Base-by-base conservation (phyloP, 2,888 invertebrate species). In the Seladonia tumulorum region DNA sequence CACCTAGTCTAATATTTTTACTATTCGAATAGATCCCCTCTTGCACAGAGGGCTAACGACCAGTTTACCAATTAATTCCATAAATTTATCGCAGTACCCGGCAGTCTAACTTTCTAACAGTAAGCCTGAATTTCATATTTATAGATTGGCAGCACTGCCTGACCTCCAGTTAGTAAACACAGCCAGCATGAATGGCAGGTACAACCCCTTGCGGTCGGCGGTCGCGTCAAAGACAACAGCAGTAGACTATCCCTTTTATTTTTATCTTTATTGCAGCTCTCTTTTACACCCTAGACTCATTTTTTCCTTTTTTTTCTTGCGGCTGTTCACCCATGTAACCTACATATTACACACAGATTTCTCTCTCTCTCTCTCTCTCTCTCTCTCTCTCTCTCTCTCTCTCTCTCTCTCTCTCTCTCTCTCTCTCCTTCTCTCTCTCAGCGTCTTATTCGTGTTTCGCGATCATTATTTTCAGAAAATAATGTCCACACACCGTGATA, bases 161-260 rank as follows among this genome's bases (percentile, higher is more conserved):
- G 39, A 68, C 39, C 68, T 35, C 12, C 35, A 39, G 39, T 68
- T 68, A 22, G 68, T 68, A 68, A 68, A 68, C 68, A 68, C 68
- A 22, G 68, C 68, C 12, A n/a, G 70, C 45, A 71, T 45, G 70
- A 71, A 71, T 71, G 70, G 25, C 42, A 71, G 70, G 42, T 16
- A 16, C 18, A 70, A 42, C 70, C n/a, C 42, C n/a, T 42, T 42
- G 45, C 45, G 70, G 42, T 71, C 25, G 42, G 25, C n/a, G 45
- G 70, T 45, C 70, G 70, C 42, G 39, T 68, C 39, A 39, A 39
- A 68, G 39, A 68, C 39, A 68, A 68, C 68, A 68, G 68, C 22
- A 39, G 39, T 25, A 42, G 53, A 70, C 70, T 42, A 78, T 53
- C 78, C 60, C 53, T 78, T 68, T 68, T 68, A 68, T 68, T 68